These are phyloP conservation scores for Microtus pennsylvanicus DNA, from an alignment of 2,113 vertebrate genomes.

Conservation along the genomic window DNA sequence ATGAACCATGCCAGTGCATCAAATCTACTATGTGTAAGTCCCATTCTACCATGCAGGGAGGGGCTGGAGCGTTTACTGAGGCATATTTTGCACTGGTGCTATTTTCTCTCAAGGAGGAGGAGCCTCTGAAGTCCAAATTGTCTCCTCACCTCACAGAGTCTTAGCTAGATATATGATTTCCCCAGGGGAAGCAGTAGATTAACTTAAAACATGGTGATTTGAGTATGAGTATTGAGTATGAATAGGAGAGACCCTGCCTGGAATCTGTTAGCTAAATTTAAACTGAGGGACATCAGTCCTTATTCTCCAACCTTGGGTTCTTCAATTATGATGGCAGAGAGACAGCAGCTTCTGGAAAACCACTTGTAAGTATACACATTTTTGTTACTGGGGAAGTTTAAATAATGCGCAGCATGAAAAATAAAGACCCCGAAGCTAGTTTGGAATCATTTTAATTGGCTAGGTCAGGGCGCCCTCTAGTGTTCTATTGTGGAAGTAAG, in stretches of 20 bases:
- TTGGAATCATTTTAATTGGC: constrained; percentile 9
- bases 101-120: neutral
- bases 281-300: neutral
- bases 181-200: neutral
- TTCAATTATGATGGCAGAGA: neutral
- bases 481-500: constrained; percentile 13
- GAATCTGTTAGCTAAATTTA: neutral
- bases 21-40: neutral
- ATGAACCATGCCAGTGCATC: neutral
- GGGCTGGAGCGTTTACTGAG: neutral
- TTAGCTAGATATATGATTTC: neutral
- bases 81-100: neutral
- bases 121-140: neutral
- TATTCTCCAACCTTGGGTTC: neutral
- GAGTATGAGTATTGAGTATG: neutral
- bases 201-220: neutral
- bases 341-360: neutral
- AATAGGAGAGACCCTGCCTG: accelerated
- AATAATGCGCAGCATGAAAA: neutral
- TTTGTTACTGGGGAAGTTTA: neutral
- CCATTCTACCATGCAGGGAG: neutral
- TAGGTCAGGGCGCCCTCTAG: constrained; percentile 61
- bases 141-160: constrained; percentile 22
- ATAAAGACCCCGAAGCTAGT: neutral
- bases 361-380: neutral